Evolutionary conservation across 2,113 vertebrate species (phyloP).

Genomic region (Perccottus glenii): DNA sequence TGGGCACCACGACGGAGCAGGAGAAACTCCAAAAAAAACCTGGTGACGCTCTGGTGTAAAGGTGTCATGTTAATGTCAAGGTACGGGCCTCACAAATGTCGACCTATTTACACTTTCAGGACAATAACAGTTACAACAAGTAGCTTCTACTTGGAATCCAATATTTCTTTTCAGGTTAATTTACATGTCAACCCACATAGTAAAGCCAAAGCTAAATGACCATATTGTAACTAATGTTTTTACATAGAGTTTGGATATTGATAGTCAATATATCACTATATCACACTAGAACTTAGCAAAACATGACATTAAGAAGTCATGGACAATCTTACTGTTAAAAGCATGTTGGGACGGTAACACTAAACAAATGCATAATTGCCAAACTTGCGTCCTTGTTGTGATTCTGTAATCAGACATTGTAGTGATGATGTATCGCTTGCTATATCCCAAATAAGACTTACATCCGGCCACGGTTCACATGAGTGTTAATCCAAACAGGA

Average conservation of each 20-base stretch:
- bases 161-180: too few relatives aligned
- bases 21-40: constrained; percentile 72
- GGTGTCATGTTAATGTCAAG: constrained; percentile 8
- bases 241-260: too few relatives aligned
- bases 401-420: constrained; percentile 11
- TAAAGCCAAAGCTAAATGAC: too few relatives aligned
- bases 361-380: neutral
- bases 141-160: too few relatives aligned
- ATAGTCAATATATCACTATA: too few relatives aligned
- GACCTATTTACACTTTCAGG: neutral
- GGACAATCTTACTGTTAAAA: too few relatives aligned
- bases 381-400: neutral
- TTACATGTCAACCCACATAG: too few relatives aligned
- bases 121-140: neutral
- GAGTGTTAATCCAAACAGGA: constrained; percentile 56
- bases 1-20: constrained; percentile 67
- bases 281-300: too few relatives aligned
- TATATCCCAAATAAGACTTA: constrained; percentile 25
- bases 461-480: constrained; percentile 23
- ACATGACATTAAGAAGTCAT: too few relatives aligned
- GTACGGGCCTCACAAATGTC: constrained; percentile 28
- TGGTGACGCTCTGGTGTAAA: constrained; percentile 60
- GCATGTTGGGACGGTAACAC: too few relatives aligned
- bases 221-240: too few relatives aligned
- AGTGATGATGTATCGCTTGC: constrained; percentile 9